phyloP scores from a whole-genome alignment of 2,113 vertebrate species.

The Ptychochromis oligacanthus region DNA sequence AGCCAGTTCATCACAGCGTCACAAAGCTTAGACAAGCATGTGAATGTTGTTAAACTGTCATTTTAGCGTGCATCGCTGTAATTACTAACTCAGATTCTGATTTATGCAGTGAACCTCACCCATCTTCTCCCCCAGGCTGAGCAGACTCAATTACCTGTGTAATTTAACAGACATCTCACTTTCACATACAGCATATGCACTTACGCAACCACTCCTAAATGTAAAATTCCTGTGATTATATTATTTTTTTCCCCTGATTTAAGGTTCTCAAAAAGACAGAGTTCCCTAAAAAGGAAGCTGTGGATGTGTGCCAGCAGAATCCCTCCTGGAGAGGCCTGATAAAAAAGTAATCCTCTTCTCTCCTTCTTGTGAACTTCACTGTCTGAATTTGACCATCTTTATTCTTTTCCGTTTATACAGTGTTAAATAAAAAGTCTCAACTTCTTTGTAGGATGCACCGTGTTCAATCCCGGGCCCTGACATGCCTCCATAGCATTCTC shows the following conservation, averaged over 20 bases:
- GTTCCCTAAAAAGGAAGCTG: constrained; percentile 83
- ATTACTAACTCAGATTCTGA: background rate
- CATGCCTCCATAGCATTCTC: constrained; percentile 92
- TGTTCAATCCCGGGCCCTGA: constrained; percentile 91
- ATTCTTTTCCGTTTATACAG: background rate
- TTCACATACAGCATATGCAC: background rate
- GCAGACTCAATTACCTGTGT: background rate
- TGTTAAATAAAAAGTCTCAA: background rate
- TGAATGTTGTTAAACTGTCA: background rate
- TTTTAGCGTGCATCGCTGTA: background rate
- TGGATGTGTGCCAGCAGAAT: constrained; percentile 84
- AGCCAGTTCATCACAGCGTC: background rate
- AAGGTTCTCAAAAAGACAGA: constrained; percentile 94
- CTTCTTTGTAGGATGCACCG: constrained; percentile 83
- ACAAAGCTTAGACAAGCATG: background rate
- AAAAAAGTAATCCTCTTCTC: constrained; percentile 84
- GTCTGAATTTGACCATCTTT: background rate
- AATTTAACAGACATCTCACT: background rate
- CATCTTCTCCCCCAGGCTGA: background rate
- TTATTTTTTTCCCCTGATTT: background rate
- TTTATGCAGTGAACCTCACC: background rate
- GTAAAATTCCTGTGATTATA: background rate
- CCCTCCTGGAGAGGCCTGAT: constrained; percentile 88
- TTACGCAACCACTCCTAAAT: background rate
- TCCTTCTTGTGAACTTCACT: background rate